Conservation (phyloP, 1,140 invertebrate genomes). For the Macrotrachela quadricornifera region DNA sequence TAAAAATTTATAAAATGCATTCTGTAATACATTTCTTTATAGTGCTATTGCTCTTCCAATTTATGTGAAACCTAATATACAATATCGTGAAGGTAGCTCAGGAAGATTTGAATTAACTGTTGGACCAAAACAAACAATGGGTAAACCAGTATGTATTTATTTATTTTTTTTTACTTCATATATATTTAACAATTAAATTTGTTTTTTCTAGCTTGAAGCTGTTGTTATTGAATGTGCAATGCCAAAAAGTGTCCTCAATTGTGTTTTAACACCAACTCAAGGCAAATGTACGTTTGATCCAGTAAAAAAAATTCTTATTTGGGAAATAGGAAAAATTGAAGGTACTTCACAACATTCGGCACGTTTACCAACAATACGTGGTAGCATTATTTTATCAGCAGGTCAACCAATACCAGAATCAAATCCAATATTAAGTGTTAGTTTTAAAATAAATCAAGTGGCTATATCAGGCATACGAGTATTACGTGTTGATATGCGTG, state of each 20-base stretch:
- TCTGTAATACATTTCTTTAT: background rate
- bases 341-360: background rate
- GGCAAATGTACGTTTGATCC: constrained; percentile 96
- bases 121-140: constrained; percentile 85
- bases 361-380: background rate
- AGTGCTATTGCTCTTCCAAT: constrained; percentile 85
- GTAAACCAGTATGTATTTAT: constrained; percentile 49
- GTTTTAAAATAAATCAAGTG: constrained; percentile 84
- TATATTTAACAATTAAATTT: background rate
- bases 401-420: constrained; percentile 17
- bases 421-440: constrained; percentile 26
- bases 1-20: background rate
- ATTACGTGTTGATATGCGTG: constrained; percentile 72
- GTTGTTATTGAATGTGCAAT: constrained; percentile 80
- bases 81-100: constrained; percentile 52
- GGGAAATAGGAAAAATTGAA: constrained; percentile 91
- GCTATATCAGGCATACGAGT: constrained; percentile 93
- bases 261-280: constrained; percentile 72
- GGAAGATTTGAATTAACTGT: constrained; percentile 80
- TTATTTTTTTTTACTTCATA: background rate
- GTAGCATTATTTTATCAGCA: background rate
- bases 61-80: constrained; percentile 71
- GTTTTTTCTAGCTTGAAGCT: constrained; percentile 43
- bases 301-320: constrained; percentile 70
- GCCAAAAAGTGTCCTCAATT: constrained; percentile 95